Percentiles rank a stretch among this genome's conserved stretches.
phyloP scores from a whole-genome alignment of 1,140 invertebrate species.

The Atta colombica region DNA sequence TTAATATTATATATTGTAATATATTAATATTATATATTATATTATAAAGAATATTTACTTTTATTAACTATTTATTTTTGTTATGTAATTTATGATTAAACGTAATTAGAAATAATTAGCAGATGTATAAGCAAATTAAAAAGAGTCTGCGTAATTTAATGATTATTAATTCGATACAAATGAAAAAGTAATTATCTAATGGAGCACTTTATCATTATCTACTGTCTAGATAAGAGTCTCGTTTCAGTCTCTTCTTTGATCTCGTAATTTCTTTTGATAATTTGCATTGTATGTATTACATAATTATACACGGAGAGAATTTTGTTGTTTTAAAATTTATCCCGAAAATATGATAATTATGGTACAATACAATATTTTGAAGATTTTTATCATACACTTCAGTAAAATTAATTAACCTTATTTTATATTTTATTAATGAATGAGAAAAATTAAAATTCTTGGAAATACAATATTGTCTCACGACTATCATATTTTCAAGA shows the following conservation, averaged over 20 bases:
- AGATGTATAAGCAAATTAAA: background rate
- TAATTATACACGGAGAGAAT: background rate
- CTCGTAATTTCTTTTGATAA: background rate
- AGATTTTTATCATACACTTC: too few relatives aligned
- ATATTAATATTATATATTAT: too few relatives aligned
- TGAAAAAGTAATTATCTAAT: conserved; percentile 46
- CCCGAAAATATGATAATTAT: too few relatives aligned
- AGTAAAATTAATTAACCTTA: too few relatives aligned
- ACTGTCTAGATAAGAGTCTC: background rate
- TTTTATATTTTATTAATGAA: too few relatives aligned
- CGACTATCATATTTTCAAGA: too few relatives aligned
- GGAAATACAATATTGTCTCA: too few relatives aligned
- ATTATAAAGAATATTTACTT: background rate
- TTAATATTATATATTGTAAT: background rate
- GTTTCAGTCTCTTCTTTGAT: conserved; percentile 9
- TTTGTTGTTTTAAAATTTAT: too few relatives aligned
- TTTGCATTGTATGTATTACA: background rate
- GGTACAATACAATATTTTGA: too few relatives aligned
- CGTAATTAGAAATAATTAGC: background rate
- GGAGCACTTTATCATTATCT: conserved; percentile 8
- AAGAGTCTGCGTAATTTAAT: conserved; percentile 19
- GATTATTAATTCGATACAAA: background rate
- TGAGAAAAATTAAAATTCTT: too few relatives aligned
- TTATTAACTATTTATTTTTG: background rate
- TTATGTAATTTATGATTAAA: background rate